A percentile compares a stretch with the other conserved stretches of the same genome.
Evolutionary conservation across 2,888 invertebrate species (phyloP).

Genomic region (Cephalotes varians): DNA sequence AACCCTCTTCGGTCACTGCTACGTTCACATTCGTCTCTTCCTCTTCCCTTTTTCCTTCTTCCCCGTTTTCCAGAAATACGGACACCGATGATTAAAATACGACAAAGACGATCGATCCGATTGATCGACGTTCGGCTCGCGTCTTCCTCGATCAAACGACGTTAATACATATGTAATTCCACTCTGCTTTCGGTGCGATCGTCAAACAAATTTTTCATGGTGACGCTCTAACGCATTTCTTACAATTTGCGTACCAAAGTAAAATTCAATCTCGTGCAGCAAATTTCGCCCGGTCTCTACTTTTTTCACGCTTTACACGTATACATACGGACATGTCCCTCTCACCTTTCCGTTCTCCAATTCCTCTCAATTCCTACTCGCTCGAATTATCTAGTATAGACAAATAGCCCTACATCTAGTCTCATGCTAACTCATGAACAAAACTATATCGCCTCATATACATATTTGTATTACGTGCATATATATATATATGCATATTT

Average conservation of each 20-base stretch:
- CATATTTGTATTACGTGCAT: slow-evolving; percentile 6
- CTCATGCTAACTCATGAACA: slow-evolving; percentile 56
- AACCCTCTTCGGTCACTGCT: slow-evolving; percentile 28
- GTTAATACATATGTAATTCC: slow-evolving; percentile 49
- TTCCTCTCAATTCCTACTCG: neutral
- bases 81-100: slow-evolving; percentile 26
- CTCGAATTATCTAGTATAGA: slow-evolving; percentile 38
- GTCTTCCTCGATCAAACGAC: slow-evolving; percentile 50
- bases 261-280: slow-evolving; percentile 13
- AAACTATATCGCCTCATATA: slow-evolving; percentile 48
- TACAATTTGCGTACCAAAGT: neutral
- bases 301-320: neutral
- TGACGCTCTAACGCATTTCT: neutral
- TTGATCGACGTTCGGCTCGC: neutral
- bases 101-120: slow-evolving; percentile 59
- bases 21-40: slow-evolving; percentile 14
- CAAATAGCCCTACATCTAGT: slow-evolving; percentile 49
- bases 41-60: neutral
- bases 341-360: neutral
- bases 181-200: slow-evolving; percentile 30
- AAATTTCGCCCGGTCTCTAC: neutral
- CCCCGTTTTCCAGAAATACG: neutral
- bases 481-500: neutral
- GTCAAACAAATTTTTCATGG: neutral
- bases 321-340: neutral